Base-by-base conservation (phyloP, 1,140 invertebrate genomes). In the Akabosia matsudoensis region DNA sequence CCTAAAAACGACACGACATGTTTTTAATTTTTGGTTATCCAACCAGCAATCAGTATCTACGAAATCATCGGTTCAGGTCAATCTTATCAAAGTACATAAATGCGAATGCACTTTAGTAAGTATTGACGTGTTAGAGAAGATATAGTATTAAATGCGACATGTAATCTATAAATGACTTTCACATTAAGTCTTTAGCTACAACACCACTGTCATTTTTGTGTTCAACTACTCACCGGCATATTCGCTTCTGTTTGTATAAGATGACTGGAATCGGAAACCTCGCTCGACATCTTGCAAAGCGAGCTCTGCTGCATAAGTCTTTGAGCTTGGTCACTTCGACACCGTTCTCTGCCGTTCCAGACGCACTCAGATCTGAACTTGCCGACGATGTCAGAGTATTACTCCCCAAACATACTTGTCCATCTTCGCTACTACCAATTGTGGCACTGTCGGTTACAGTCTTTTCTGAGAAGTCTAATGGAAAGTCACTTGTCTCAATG, bases 261-360 rank as follows among this genome's bases (percentile, higher is more conserved):
- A 94, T 93, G 2, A 93, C 92, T 45, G 92, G 92, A 51, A 92
- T 84, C 33, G 91, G 91, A 86, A 94, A 94, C 82, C 92, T 87
- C 75, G 90, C 89, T 75, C 92, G 87, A 85, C 92, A 93, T 79
- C 91, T 86, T 28, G 88, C 88, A 82, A 87, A 84, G 79, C 87
- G 83, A 18, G 88, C 86, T 64, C 67, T 73, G 45, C 74, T 78
- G 54, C 75, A 81, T 14, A 81, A 61, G 18, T 81, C 79, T 72
- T 81, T 80, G 10, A 80, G 34, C 45, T 81, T 80, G n/a, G 75
- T 37, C 45, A 76, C 24, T 22, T 79, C 79, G 26, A 72, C 18
- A 56, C 52, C 74, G 51, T 67, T 67, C 30, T 67, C 61, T 13
- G 61, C 26, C 24, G 24, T 30, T 28, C 61, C 61, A 45, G 37